phyloP scores from a whole-genome alignment of 2,888 invertebrate genomes.

The Eupithecia dodoneata region DNA sequence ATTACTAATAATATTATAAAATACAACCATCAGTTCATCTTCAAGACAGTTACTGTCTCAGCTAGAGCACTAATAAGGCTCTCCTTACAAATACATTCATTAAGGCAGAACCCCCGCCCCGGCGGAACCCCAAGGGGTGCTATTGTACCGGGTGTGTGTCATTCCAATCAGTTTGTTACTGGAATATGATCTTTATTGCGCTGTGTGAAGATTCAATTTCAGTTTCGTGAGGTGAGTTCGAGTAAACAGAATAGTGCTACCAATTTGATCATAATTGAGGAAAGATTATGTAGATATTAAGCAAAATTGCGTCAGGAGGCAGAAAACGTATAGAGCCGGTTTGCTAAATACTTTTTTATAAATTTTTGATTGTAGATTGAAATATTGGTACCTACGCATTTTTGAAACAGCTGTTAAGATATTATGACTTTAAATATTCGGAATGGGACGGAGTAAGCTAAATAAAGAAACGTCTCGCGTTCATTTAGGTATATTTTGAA shows the following conservation, averaged over 20 bases:
- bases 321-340: neutral
- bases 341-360: neutral
- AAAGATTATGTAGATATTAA: neutral
- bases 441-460: too few species aligned
- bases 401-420: too few species aligned
- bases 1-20: slow-evolving; percentile 9
- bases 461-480: neutral
- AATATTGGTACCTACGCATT: neutral
- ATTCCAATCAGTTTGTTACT: neutral
- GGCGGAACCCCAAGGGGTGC: slow-evolving; percentile 40
- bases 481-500: neutral
- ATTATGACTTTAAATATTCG: too few species aligned
- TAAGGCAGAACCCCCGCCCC: slow-evolving; percentile 42
- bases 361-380: neutral
- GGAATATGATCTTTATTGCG: slow-evolving; percentile 4
- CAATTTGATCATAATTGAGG: neutral
- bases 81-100: slow-evolving; percentile 68
- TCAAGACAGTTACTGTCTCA: slow-evolving; percentile 39
- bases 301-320: neutral
- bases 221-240: neutral
- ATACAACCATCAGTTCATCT: slow-evolving; percentile 33
- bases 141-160: slow-evolving; percentile 26
- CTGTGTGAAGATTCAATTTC: neutral
- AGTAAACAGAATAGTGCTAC: neutral
- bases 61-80: slow-evolving; percentile 57